phyloP scores from a whole-genome alignment of 1,140 invertebrate genomes.

The Argopecten irradians region DNA sequence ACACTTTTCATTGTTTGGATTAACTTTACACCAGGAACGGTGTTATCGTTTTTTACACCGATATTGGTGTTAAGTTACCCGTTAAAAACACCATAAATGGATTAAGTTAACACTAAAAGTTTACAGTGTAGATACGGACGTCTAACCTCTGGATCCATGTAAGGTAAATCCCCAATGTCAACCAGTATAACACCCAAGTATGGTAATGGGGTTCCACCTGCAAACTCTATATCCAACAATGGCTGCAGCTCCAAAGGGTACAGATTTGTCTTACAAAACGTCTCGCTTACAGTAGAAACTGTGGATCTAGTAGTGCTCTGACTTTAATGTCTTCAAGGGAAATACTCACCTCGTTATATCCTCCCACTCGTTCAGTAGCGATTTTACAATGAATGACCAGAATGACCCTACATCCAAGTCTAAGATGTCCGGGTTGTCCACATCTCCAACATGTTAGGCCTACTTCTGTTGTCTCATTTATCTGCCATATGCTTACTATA shows the following conservation, averaged over 20 bases:
- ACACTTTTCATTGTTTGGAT: too few species aligned
- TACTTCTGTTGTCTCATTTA: background rate
- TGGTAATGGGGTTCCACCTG: constrained; percentile 24
- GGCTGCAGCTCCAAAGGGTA: background rate
- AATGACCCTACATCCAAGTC: constrained; percentile 31
- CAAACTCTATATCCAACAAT: constrained; percentile 39
- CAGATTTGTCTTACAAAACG: constrained; percentile 27
- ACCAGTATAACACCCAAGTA: constrained; percentile 31
- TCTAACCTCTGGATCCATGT: too few species aligned
- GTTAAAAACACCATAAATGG: too few species aligned
- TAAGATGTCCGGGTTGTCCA: constrained; percentile 31
- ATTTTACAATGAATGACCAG: constrained; percentile 27
- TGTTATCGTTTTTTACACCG: too few species aligned
- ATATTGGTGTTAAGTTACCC: too few species aligned
- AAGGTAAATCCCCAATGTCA: too few species aligned
- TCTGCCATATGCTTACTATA: too few species aligned
- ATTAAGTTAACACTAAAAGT: too few species aligned
- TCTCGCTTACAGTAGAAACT: constrained; percentile 30
- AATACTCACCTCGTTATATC: background rate
- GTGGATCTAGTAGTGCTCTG: constrained; percentile 32
- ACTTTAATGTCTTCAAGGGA: background rate
- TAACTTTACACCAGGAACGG: too few species aligned
- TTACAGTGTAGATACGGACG: too few species aligned
- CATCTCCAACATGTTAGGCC: constrained; percentile 19
- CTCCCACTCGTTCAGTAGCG: constrained; percentile 27